Evolutionary conservation across 2,888 invertebrate genomes (phyloP).

Genomic region (Drosophila conformis): DNA sequence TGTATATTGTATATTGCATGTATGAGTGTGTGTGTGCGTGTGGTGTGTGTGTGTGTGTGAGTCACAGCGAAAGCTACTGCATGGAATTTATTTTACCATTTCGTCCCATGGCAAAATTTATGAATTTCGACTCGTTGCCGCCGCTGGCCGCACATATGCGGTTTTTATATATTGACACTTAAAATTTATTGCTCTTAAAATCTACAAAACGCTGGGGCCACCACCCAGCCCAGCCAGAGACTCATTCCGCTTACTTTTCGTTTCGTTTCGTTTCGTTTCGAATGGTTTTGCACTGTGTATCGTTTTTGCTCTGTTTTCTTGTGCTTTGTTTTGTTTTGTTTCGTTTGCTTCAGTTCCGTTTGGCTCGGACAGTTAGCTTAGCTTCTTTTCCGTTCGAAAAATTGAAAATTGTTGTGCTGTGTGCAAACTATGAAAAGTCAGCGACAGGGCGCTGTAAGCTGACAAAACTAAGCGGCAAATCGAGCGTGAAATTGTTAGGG

Average conservation of each 20-base stretch:
- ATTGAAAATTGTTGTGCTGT: conserved; percentile 52
- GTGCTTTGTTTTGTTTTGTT: not conserved
- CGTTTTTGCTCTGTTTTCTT: conserved; percentile 1
- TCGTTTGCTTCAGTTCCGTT: conserved; percentile 21
- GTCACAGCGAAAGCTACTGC: conserved; percentile 54
- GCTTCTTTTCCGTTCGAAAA: conserved; percentile 18
- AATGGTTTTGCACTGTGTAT: conserved; percentile 1
- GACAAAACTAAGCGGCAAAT: conserved; percentile 62
- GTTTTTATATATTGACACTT: conserved; percentile 80
- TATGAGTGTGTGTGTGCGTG: conserved; percentile 23
- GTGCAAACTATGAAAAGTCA: conserved; percentile 57
- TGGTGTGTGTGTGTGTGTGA: conserved; percentile 20
- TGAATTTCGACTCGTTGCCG: conserved; percentile 73
- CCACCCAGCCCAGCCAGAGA: conserved; percentile 18
- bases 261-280: not conserved
- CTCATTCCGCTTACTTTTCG: conserved; percentile 25
- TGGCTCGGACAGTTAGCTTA: conserved; percentile 27
- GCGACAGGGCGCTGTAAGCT: conserved; percentile 45
- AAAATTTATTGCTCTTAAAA: conserved; percentile 78
- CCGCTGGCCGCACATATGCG: conserved; percentile 77
- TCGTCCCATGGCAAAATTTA: conserved; percentile 71
- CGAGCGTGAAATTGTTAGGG: conserved; percentile 65
- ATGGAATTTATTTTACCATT: conserved; percentile 75
- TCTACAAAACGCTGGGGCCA: conserved; percentile 70
- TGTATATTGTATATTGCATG: conserved; percentile 9